These are phyloP conservation scores for Gracilinanus agilis DNA, from an alignment of 2,113 vertebrate species.

Conservation along the genomic window DNA sequence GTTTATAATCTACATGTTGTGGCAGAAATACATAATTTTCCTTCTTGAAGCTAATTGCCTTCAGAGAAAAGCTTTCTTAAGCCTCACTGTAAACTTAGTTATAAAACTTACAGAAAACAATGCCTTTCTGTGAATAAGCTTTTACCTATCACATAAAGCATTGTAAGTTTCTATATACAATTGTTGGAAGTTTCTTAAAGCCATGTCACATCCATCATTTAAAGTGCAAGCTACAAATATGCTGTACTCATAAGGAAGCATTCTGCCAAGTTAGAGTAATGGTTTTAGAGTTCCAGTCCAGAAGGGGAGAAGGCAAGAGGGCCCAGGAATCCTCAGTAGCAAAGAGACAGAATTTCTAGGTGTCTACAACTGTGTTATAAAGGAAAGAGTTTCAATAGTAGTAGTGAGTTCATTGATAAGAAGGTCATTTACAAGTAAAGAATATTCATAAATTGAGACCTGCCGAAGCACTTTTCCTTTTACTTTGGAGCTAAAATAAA, in stretches of 20 bases:
- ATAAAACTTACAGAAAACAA: constrained; percentile 40
- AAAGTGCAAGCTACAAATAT: constrained; percentile 81
- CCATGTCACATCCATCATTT: constrained; percentile 61
- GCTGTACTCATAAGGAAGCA: constrained; percentile 65
- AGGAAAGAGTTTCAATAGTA: neutral
- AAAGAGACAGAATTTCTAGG: neutral
- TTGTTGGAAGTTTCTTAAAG: constrained; percentile 49
- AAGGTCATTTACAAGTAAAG: neutral
- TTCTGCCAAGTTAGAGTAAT: neutral
- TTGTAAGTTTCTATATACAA: constrained; percentile 12
- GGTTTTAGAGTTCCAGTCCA: neutral
- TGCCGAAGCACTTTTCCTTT: neutral
- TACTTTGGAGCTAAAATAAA: neutral
- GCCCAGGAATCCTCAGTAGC: too few species aligned
- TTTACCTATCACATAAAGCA: constrained; percentile 61
- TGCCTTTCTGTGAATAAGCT: constrained; percentile 49
- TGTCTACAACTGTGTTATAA: neutral
- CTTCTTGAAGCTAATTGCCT: constrained; percentile 43
- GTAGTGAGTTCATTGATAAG: neutral
- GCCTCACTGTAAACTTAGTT: constrained; percentile 45
- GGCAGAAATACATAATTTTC: constrained; percentile 30
- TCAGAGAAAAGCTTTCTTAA: constrained; percentile 41
- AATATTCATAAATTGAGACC: neutral
- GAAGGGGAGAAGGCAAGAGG: neutral
- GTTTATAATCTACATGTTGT: constrained; percentile 61